Evolutionary conservation across 2,797 vertebrate genomes (phyloP), one percentile per base, ranked within the genome.

Genomic region (Sebastolobus altivelis): DNA sequence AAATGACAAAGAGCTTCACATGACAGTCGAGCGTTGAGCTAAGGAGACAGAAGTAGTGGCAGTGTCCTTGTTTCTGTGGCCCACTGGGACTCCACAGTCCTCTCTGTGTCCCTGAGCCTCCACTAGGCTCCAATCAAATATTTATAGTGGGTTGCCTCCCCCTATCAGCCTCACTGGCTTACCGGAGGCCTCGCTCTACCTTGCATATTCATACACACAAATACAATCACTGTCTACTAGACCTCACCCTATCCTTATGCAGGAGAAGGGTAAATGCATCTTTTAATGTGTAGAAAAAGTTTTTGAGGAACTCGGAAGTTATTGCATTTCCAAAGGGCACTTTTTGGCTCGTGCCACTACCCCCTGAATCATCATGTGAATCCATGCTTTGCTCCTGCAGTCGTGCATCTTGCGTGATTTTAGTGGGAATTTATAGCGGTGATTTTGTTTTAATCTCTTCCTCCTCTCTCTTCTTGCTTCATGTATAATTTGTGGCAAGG

Each of bases 401-500:
- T 88, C 60, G 79, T 87, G 76, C 89, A 90, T 91, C 91, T 75
- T 85, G 86, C 66, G 9, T 81, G 77, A 76, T 65, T 83, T 84
- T 59, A 31, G 54, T 71, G 27, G 72, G 11, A 62, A 52, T 67
- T 22, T 20, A 65, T 55, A 31, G 56, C 59, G 20, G 76, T 82
- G 5, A 27, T 68, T 90, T 78, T 90, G 80, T 93, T 91, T 94
- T 95, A 93, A 95, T 87, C 88, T 95, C 83, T 94, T 90, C 92
- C 91, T 95, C 90, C 94, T 94, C 83, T 93, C 89, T 95, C 67
- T 87, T 93, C 84, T 95, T 90, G 91, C 94, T 94, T 94, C 95
- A 92, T 94, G 88, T 95, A 79, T 95, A 91, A 92, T 94, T 91
- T 95, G 80, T 95, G 94, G 80, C 92, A 94, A 95, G 95, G 95